Percentiles rank a stretch among this genome's conserved stretches.
Conservation (phyloP, 2,113 vertebrate species). For the Nestor notabilis region DNA sequence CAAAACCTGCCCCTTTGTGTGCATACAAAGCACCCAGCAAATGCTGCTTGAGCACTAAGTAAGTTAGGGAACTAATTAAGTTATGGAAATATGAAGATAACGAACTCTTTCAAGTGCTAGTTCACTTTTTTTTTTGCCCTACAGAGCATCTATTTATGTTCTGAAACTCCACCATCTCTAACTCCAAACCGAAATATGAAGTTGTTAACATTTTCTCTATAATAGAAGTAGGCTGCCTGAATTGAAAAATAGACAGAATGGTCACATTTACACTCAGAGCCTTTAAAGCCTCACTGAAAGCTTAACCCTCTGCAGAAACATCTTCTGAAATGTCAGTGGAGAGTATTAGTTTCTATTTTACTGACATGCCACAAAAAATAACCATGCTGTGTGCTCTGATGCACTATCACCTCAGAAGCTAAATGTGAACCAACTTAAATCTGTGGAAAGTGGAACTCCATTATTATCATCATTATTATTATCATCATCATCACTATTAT, state of each 20-base stretch:
- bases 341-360: constrained; percentile 7
- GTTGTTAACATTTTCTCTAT: background rate
- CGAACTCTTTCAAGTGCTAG: background rate
- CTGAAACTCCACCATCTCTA: background rate
- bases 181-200: background rate
- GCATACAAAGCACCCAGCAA: background rate
- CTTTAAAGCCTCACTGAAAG: background rate
- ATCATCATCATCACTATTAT: background rate
- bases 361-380: background rate
- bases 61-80: background rate
- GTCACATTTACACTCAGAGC: background rate
- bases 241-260: background rate
- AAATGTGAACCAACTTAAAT: background rate
- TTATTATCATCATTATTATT: background rate
- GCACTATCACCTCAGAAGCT: constrained; percentile 1
- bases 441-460: background rate
- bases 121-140: background rate
- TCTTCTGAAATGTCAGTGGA: background rate
- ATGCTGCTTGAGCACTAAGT: rapidly evolving
- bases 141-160: background rate
- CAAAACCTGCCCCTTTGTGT: background rate
- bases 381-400: background rate
- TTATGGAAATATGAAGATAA: background rate
- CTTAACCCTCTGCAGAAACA: background rate
- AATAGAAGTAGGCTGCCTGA: background rate